phyloP scores from a whole-genome alignment of 23 tunicate species.

The Phallusia fumigata region DNA sequence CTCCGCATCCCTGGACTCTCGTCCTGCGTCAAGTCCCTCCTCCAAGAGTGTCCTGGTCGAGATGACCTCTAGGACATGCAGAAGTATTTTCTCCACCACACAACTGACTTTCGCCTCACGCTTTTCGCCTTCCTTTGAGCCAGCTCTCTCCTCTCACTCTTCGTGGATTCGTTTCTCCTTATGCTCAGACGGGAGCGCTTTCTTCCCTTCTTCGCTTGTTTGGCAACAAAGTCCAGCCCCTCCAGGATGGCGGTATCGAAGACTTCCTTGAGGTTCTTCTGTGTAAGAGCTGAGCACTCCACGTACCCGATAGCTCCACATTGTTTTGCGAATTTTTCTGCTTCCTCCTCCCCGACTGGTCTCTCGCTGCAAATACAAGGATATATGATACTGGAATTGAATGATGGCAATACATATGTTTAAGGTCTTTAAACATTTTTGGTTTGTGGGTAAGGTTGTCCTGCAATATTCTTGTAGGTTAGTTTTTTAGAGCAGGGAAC shows the following conservation, averaged over 20 bases:
- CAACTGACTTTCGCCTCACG: constrained; percentile 49
- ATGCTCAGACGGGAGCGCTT: constrained; percentile 13
- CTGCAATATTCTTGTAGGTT: no score
- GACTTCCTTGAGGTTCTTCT: constrained; percentile 89
- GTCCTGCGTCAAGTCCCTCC: no score
- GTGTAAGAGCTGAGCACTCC: constrained; percentile 97
- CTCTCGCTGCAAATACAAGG: constrained; percentile 54
- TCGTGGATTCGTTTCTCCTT: constrained; percentile 6
- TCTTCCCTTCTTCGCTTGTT: constrained; percentile 36
- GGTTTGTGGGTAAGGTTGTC: no score
- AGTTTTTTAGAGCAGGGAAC: no score
- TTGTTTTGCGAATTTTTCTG: constrained; percentile 53
- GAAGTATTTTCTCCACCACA: constrained; percentile 74
- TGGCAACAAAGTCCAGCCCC: constrained; percentile 57
- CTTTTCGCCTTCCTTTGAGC: constrained; percentile 44
- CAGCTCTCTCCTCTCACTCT: constrained; percentile 19
- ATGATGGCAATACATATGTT: no score
- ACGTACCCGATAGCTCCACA: constrained; percentile 76
- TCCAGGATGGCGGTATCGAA: constrained; percentile 91
- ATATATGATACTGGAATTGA: no score
- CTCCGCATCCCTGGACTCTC: no score
- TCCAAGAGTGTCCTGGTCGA: no score
- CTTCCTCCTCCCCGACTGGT: constrained; percentile 83
- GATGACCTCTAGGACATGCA: constrained; percentile 43
- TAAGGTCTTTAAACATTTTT: no score